A percentile compares a stretch with the other conserved stretches of the same genome.
Evolutionary conservation across 2,797 vertebrate genomes (phyloP).

Genomic region (Cossypha heuglini): DNA sequence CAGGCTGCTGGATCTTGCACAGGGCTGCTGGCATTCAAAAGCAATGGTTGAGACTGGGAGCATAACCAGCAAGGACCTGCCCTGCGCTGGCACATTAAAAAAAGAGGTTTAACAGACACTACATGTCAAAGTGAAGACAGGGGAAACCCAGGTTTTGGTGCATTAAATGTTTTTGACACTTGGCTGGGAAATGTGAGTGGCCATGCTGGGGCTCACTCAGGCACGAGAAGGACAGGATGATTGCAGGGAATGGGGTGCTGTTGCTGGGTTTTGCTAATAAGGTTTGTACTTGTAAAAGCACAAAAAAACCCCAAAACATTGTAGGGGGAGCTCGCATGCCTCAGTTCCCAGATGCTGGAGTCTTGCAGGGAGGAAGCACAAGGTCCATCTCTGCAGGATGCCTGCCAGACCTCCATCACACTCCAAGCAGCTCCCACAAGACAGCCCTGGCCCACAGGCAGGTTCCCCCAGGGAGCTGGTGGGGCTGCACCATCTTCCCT

Average conservation of each 20-base stretch:
- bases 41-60: neutral
- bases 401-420: neutral
- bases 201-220: accelerated
- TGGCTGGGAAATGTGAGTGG: neutral
- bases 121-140: neutral
- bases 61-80: neutral
- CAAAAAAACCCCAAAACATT: neutral
- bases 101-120: neutral
- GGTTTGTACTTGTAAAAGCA: neutral
- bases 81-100: neutral
- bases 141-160: neutral
- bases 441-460: neutral
- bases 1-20: neutral
- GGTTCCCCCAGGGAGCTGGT: neutral
- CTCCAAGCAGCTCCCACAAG: neutral
- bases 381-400: neutral
- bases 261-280: neutral
- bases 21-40: neutral
- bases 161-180: neutral
- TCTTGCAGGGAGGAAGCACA: neutral
- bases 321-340: neutral
- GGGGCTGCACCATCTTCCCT: neutral
- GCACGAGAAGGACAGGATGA: neutral
- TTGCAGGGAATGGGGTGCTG: neutral
- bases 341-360: neutral